These are phyloP conservation scores for Muscicapa comitata DNA, from an alignment of 2,797 vertebrate genomes.

Conservation along the genomic window DNA sequence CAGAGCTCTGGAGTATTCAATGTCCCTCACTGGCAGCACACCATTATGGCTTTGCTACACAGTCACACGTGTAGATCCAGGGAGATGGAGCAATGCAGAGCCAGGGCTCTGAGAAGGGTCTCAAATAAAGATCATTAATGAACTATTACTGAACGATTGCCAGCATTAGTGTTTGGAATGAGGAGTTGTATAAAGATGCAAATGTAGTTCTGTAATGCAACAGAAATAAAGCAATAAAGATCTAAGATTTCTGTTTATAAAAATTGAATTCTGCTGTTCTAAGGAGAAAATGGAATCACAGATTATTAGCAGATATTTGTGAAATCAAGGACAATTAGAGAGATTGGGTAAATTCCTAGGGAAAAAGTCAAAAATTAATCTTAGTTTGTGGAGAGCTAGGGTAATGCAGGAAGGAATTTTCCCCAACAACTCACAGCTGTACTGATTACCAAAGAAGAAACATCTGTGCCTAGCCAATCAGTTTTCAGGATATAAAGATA, in stretches of 20 bases:
- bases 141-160: not conserved
- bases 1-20: not conserved
- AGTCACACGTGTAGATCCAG: not conserved
- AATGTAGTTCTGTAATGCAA: not conserved
- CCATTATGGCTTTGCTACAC: not conserved
- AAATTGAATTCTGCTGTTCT: not conserved
- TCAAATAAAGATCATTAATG: not conserved
- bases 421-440: no score
- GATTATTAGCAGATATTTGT: not conserved
- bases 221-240: not conserved
- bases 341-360: not conserved
- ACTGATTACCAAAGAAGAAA: no score
- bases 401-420: no score
- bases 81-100: not conserved
- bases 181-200: not conserved
- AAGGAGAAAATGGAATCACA: not conserved
- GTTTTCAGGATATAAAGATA: no score
- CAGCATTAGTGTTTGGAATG: not conserved
- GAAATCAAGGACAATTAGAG: not conserved
- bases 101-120: not conserved
- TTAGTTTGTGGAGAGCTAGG: not conserved
- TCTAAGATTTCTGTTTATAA: not conserved
- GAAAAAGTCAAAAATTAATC: not conserved
- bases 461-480: no score
- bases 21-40: not conserved